Conservation (phyloP, 2,888 invertebrate genomes). For the Cryptus armator region DNA sequence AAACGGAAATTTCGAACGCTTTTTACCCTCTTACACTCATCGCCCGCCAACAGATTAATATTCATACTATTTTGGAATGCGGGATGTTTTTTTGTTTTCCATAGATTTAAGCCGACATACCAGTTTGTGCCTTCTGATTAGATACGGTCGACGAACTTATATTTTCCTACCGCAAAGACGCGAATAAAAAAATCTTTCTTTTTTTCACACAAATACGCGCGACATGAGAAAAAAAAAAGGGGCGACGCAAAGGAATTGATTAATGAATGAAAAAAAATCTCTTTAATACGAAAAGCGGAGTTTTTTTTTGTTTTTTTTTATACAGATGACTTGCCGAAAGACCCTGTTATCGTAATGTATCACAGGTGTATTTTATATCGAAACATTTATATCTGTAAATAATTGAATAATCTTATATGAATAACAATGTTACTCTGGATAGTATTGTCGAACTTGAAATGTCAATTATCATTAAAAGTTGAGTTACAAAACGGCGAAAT, state of each 20-base stretch:
- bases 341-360: conserved; percentile 54
- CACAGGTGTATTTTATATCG: conserved; percentile 61
- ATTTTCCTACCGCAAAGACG: conserved; percentile 33
- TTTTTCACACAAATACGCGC: background rate
- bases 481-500: conserved; percentile 43
- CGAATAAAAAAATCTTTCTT: conserved; percentile 7
- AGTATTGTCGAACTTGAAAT: conserved; percentile 60
- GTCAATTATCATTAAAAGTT: conserved; percentile 56
- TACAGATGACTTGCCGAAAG: conserved; percentile 37
- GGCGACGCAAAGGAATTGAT: conserved; percentile 14
- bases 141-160: conserved; percentile 29
- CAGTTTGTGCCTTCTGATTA: conserved; percentile 67
- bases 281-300: conserved; percentile 12
- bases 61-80: conserved; percentile 52
- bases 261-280: conserved; percentile 17
- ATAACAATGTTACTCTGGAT: conserved; percentile 52
- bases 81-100: conserved; percentile 56
- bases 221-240: conserved; percentile 5
- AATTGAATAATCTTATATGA: conserved; percentile 66
- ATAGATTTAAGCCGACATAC: conserved; percentile 64
- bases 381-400: conserved; percentile 70
- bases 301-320: conserved; percentile 24
- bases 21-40: conserved; percentile 32
- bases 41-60: conserved; percentile 51
- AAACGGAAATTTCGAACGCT: conserved; percentile 34